Percentiles rank a stretch among this genome's conserved stretches.
phyloP scores from a whole-genome alignment of 2,888 invertebrate species.

The Cosmia trapezina region DNA sequence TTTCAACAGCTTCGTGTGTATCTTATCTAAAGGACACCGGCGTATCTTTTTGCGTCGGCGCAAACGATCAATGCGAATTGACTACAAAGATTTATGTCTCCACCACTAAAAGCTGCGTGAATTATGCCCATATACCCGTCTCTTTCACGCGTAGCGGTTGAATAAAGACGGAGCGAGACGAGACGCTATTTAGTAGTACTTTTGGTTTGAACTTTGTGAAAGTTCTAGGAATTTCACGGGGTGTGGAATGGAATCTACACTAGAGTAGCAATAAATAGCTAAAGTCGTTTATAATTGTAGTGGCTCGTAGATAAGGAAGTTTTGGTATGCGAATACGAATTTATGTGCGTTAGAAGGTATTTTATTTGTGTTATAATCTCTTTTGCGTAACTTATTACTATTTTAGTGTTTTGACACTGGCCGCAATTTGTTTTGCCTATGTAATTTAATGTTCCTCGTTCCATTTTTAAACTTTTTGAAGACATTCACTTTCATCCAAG shows the following conservation, averaged over 20 bases:
- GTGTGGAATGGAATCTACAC: slow-evolving; percentile 57
- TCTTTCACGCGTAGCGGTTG: slow-evolving; percentile 61
- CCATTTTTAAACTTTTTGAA: background rate
- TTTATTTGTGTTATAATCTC: slow-evolving; percentile 32
- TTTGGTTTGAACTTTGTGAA: slow-evolving; percentile 64
- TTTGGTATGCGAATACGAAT: slow-evolving; percentile 47
- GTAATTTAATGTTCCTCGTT: background rate
- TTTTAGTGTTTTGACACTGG: slow-evolving; percentile 17
- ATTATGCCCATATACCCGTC: slow-evolving; percentile 73
- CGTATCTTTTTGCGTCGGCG: slow-evolving; percentile 79
- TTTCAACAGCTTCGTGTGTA: slow-evolving; percentile 47
- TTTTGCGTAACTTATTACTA: slow-evolving; percentile 20
- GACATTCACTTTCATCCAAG: background rate
- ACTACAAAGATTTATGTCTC: slow-evolving; percentile 82
- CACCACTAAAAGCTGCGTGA: slow-evolving; percentile 81
- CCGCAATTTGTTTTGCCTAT: background rate
- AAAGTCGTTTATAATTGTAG: slow-evolving; percentile 56
- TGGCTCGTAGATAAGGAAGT: slow-evolving; percentile 51
- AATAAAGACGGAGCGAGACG: slow-evolving; percentile 58
- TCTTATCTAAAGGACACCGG: slow-evolving; percentile 65
- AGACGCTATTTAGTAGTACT: slow-evolving; percentile 53
- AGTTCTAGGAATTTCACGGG: slow-evolving; percentile 62
- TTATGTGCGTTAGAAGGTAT: slow-evolving; percentile 41
- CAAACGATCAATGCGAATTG: slow-evolving; percentile 78
- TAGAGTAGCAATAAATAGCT: slow-evolving; percentile 61